Evolutionary conservation across 2,888 invertebrate genomes (phyloP).

Genomic region (Mystacides longicornis): DNA sequence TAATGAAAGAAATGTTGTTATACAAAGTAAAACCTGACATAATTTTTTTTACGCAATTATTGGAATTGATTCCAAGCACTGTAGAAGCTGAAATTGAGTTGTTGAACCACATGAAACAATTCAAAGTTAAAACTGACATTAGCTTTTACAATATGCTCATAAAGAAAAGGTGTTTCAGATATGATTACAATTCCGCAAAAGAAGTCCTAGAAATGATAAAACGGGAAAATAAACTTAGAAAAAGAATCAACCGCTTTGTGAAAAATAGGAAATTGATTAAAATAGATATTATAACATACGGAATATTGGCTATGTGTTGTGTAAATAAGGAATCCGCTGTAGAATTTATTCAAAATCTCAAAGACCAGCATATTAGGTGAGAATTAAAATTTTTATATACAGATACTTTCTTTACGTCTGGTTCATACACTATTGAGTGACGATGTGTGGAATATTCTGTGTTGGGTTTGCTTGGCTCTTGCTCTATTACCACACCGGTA

Average conservation of each 20-base stretch:
- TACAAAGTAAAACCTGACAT: conserved; percentile 64
- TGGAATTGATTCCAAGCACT: conserved; percentile 63
- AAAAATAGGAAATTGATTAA: conserved; percentile 35
- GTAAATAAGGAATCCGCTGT: conserved; percentile 53
- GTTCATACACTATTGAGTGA: no score
- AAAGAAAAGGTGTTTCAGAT: conserved; percentile 65
- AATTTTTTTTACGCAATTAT: conserved; percentile 70
- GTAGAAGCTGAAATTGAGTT: conserved; percentile 61
- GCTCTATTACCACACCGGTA: no score
- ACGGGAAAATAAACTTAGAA: conserved; percentile 39
- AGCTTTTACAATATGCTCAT: conserved; percentile 84
- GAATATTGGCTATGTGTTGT: conserved; percentile 76
- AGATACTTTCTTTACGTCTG: no score
- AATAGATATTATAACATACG: conserved; percentile 79
- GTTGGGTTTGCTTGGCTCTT: no score
- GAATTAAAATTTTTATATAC: conserved; percentile 6
- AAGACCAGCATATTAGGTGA: conserved; percentile 56
- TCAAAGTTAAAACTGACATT: conserved; percentile 60
- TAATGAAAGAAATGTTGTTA: conserved; percentile 65
- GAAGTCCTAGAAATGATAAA: conserved; percentile 54
- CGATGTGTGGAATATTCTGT: no score
- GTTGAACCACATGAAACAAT: conserved; percentile 52
- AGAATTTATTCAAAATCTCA: conserved; percentile 64
- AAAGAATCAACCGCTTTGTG: conserved; percentile 16
- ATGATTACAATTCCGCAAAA: conserved; percentile 62